Evolutionary conservation across 2,888 invertebrate species (phyloP).

Genomic region (Hypselothyrea guttata): DNA sequence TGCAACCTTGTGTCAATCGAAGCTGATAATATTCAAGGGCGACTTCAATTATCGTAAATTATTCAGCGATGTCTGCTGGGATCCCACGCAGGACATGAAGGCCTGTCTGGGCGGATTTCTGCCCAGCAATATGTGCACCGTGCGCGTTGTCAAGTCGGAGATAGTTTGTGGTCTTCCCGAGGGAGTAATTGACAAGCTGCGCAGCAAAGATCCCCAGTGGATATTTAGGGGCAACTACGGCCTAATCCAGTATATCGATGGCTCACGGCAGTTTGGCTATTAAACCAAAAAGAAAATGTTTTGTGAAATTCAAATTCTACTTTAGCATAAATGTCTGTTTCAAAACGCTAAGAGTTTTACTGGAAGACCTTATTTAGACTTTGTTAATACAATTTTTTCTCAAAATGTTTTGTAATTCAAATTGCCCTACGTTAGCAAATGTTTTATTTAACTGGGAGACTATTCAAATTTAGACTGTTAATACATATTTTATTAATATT

Average conservation of each 20-base stretch:
- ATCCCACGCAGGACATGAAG: constrained; percentile 86
- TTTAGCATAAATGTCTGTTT: too few species aligned
- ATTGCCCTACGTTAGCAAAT: too few species aligned
- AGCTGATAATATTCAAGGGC: constrained; percentile 92
- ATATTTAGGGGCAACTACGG: constrained; percentile 93
- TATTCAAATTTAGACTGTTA: too few species aligned
- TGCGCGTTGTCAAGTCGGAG: constrained; percentile 95
- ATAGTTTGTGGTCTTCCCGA: constrained; percentile 89
- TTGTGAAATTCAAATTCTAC: too few species aligned
- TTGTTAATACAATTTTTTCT: too few species aligned
- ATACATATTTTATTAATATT: too few species aligned
- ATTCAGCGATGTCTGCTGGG: constrained; percentile 93
- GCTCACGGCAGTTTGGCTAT: constrained; percentile 56
- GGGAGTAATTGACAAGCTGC: constrained; percentile 85
- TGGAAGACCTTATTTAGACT: too few species aligned
- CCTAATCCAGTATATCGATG: constrained; percentile 85
- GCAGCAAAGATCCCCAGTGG: constrained; percentile 87
- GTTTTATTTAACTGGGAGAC: too few species aligned
- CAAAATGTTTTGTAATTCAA: too few species aligned
- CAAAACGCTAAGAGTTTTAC: too few species aligned
- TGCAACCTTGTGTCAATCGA: constrained; percentile 86
- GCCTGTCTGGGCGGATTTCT: constrained; percentile 85
- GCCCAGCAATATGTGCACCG: constrained; percentile 90
- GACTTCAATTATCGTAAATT: constrained; percentile 98
- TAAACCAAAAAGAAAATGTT: constrained; percentile 32